Evolutionary conservation across 2,113 vertebrate species (phyloP).

Genomic region (Pygoscelis antarcticus): DNA sequence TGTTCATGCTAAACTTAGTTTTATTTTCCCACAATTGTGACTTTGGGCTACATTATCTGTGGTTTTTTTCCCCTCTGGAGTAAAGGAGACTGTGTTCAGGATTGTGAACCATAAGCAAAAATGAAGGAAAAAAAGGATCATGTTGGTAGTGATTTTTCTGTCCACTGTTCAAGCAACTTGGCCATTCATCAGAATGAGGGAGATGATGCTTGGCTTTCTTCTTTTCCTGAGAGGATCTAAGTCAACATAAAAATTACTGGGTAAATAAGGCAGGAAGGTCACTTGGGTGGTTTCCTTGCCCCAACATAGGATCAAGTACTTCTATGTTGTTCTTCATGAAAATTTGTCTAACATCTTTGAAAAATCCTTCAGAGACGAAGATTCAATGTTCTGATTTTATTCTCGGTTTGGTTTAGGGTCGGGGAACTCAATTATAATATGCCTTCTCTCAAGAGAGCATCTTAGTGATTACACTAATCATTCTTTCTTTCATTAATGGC

Average conservation of each 20-base stretch:
- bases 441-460: not conserved
- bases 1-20: not conserved
- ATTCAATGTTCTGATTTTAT: not conserved
- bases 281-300: not conserved
- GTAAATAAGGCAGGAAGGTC: not conserved
- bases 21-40: not conserved
- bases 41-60: not conserved
- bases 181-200: not conserved
- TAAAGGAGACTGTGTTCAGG: not conserved
- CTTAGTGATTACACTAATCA: not conserved
- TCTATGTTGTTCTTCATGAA: not conserved
- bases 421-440: not conserved
- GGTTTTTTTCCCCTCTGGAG: not conserved
- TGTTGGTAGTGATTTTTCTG: not conserved
- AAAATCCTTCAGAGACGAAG: not conserved
- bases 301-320: not conserved
- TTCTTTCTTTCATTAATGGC: not conserved
- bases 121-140: not conserved
- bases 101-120: not conserved
- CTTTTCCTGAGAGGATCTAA: not conserved
- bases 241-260: not conserved
- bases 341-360: not conserved
- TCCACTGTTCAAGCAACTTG: not conserved
- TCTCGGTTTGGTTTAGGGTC: not conserved
- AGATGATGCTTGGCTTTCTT: not conserved